These are phyloP conservation scores for Diorhabda carinulata DNA, from an alignment of 1,140 invertebrate genomes.

Conservation along the genomic window DNA sequence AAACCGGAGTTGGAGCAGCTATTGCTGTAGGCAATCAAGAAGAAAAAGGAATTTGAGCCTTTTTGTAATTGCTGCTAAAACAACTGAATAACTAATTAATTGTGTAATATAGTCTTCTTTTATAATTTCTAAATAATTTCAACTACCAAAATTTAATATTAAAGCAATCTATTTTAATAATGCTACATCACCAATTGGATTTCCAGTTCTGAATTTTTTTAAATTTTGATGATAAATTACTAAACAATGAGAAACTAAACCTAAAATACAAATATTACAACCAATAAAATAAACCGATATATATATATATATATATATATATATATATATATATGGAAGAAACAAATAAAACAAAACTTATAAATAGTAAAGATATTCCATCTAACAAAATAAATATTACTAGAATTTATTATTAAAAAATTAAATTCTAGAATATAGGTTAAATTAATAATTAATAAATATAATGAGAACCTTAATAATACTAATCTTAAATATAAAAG, in stretches of 20 bases:
- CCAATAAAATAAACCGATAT: conserved; percentile 57
- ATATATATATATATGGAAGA: conserved; percentile 55
- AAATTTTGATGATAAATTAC: conserved; percentile 63
- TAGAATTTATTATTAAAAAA: conserved; percentile 50
- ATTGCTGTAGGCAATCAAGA: conserved; percentile 66
- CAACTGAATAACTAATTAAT: too few species aligned
- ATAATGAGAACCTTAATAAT: too few species aligned
- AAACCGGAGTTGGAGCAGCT: conserved; percentile 65
- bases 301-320: conserved; percentile 48
- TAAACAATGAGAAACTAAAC: conserved; percentile 63
- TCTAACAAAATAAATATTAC: conserved; percentile 53
- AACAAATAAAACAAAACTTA: conserved; percentile 58
- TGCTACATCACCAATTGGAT: conserved; percentile 58
- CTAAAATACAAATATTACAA: conserved; percentile 63
- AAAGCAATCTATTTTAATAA: too few species aligned
- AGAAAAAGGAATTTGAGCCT: too few species aligned
- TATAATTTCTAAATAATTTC: too few species aligned
- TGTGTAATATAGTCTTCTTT: too few species aligned
- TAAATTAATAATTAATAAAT: too few species aligned
- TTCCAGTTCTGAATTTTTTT: conserved; percentile 58
- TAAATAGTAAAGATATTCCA: conserved; percentile 58
- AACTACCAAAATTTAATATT: too few species aligned
- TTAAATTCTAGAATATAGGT: conserved; percentile 41
- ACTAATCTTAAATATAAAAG: too few species aligned
- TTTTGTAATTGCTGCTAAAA: too few species aligned